Evolutionary conservation across 2,888 invertebrate genomes (phyloP).

Genomic region (Liodrosophila aerea): DNA sequence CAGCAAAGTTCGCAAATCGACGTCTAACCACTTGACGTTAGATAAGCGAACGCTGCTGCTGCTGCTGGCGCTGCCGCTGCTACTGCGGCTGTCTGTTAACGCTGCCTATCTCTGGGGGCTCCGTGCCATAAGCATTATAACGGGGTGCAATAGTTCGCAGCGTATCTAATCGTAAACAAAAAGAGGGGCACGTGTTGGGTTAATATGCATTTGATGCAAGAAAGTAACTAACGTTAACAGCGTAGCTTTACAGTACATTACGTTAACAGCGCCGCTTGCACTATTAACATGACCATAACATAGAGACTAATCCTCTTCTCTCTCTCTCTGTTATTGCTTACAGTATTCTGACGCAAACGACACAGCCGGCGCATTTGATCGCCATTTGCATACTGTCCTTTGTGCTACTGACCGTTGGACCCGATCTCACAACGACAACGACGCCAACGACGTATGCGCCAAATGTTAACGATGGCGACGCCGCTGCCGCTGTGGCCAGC

Average conservation of each 20-base stretch:
- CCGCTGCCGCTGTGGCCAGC: conserved; percentile 21
- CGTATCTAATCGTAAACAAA: conserved; percentile 48
- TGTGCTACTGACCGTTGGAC: conserved; percentile 83
- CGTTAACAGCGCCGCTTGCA: too few species aligned
- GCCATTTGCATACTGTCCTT: conserved; percentile 85
- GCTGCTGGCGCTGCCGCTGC: conserved; percentile 3
- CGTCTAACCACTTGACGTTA: conserved; percentile 39
- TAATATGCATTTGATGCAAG: conserved; percentile 9
- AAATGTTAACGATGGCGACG: conserved; percentile 15
- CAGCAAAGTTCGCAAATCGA: conserved; percentile 5
- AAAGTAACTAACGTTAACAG: not conserved
- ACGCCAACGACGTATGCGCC: conserved; percentile 9
- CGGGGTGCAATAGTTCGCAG: conserved; percentile 49
- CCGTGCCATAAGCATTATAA: too few species aligned
- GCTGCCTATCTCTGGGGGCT: too few species aligned
- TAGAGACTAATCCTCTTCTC: not conserved
- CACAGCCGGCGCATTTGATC: conserved; percentile 91
- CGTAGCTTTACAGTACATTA: too few species aligned
- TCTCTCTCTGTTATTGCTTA: conserved; percentile 21
- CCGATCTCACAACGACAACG: conserved; percentile 78
- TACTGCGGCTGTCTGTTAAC: not conserved
- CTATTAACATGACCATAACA: not conserved
- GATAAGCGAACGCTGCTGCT: conserved; percentile 27
- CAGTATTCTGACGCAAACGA: conserved; percentile 88
- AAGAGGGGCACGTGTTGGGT: conserved; percentile 28